Evolutionary conservation across 2,113 vertebrate species (phyloP).

Genomic region (Melanocharis versteri): DNA sequence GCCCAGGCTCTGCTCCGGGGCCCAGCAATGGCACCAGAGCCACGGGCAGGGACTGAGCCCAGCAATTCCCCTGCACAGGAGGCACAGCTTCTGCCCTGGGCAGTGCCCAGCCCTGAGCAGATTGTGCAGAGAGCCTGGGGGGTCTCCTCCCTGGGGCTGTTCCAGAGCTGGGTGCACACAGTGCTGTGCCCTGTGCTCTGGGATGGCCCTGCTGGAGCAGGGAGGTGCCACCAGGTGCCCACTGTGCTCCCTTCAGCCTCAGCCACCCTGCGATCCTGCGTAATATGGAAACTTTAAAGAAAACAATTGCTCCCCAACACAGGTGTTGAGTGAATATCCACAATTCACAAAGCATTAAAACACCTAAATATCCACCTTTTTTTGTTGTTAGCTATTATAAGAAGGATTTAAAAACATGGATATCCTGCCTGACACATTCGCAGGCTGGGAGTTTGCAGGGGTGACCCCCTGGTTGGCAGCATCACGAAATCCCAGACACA

Average conservation of each 20-base stretch:
- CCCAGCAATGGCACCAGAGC: background rate
- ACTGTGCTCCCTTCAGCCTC: fast-evolving
- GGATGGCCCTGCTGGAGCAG: background rate
- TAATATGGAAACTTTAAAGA: background rate
- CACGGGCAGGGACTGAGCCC: background rate
- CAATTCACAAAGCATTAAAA: background rate
- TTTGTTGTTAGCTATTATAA: background rate
- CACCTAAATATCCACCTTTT: background rate
- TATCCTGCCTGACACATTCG: fast-evolving
- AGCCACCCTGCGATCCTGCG: fast-evolving
- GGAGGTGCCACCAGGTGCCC: background rate
- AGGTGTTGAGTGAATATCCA: background rate
- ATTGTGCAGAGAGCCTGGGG: background rate
- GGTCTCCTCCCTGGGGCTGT: background rate
- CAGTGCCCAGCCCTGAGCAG: background rate
- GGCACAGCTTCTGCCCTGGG: background rate
- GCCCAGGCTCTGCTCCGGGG: background rate
- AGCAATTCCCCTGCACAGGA: background rate
- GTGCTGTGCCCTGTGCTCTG: background rate
- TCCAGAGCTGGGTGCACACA: background rate
- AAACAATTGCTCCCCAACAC: fast-evolving
- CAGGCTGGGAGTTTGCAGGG: fast-evolving
- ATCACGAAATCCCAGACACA: background rate
- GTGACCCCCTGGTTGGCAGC: fast-evolving
- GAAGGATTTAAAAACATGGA: background rate